Conservation (phyloP, 2,888 invertebrate genomes). For the Caenorhabditis sp. region DNA sequence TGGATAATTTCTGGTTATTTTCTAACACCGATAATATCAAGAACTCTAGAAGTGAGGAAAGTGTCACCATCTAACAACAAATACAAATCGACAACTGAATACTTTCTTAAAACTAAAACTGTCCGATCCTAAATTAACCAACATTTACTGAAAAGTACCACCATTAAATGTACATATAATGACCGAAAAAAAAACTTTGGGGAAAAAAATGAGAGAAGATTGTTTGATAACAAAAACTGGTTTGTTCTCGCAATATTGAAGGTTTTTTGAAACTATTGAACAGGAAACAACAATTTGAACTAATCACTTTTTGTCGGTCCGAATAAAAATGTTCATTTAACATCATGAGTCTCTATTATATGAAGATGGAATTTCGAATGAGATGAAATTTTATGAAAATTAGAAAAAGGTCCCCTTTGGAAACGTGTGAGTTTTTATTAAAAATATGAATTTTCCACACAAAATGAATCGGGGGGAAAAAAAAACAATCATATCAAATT, state of each 20-base stretch:
- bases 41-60: too few relatives aligned
- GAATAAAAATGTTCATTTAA: too few relatives aligned
- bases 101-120: too few relatives aligned
- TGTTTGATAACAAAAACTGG: not conserved
- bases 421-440: not conserved
- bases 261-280: too few relatives aligned
- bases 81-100: too few relatives aligned
- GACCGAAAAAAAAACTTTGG: not conserved
- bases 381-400: not conserved
- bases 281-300: not conserved
- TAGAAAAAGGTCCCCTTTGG: not conserved
- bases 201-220: not conserved
- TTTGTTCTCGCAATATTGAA: not conserved
- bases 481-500: not conserved
- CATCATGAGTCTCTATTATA: too few relatives aligned
- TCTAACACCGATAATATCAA: too few relatives aligned
- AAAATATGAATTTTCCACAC: too few relatives aligned
- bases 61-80: too few relatives aligned
- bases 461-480: not conserved
- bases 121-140: not conserved
- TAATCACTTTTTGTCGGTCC: too few relatives aligned
- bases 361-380: not conserved
- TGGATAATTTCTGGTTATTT: too few relatives aligned
- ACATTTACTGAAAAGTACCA: not conserved
- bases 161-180: conserved; percentile 1